Evolutionary conservation across 2,797 vertebrate species (phyloP).

Genomic region (Peromyscus nudipes): DNA sequence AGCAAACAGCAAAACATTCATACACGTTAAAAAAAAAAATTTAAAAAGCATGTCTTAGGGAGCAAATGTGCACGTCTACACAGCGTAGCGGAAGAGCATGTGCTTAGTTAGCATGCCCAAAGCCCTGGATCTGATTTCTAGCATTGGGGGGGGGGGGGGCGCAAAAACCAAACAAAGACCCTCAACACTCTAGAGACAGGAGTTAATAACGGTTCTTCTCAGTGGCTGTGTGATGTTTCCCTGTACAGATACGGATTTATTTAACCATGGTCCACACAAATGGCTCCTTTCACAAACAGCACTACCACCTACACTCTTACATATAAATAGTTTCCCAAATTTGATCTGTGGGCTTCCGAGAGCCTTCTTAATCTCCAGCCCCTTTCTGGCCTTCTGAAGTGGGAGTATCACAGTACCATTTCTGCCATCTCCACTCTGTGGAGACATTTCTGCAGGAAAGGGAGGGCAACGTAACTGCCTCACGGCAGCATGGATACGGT

Average conservation of each 20-base stretch:
- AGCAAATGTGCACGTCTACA: not conserved
- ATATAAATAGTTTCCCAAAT: not conserved
- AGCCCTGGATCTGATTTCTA: not conserved
- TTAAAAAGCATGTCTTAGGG: not conserved
- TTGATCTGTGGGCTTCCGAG: not conserved
- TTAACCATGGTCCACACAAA: not conserved
- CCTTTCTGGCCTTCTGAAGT: not conserved
- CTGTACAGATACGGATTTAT: not conserved
- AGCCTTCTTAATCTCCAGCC: not conserved
- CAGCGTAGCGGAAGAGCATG: not conserved
- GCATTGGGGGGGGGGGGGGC: not conserved
- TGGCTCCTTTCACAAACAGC: not conserved
- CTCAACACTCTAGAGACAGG: not conserved
- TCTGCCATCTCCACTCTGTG: not conserved
- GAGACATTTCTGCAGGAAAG: not conserved
- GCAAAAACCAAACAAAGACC: not conserved
- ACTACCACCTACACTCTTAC: not conserved
- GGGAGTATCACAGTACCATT: not conserved
- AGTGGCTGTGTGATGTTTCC: not conserved
- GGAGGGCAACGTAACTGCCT: accelerated
- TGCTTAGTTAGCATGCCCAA: too few species aligned
- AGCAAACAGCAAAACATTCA: not conserved
- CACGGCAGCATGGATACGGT: too few species aligned
- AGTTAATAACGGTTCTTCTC: not conserved
- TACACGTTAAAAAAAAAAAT: not conserved